Base-by-base conservation (phyloP, 2,113 vertebrate genomes). In the Burhinus oedicnemus region DNA sequence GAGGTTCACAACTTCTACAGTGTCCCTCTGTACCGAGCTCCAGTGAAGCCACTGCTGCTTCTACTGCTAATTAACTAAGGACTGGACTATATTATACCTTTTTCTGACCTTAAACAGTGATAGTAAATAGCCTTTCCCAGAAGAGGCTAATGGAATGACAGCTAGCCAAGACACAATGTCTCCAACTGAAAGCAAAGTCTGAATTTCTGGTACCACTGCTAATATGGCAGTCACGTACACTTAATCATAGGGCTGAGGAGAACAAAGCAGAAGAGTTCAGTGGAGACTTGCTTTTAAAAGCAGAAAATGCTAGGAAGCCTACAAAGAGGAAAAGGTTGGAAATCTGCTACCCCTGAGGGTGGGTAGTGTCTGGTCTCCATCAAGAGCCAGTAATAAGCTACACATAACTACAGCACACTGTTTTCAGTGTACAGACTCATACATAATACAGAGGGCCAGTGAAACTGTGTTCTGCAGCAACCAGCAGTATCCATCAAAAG, bases 401-500 rank as follows among this genome's bases (percentile, higher is more conserved):
- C 15, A 2, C 1, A 4, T 1, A 66, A 19, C 12, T 34, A 14
- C 44, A 40, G 75, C 4, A 4, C 5, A 4, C 54, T 45, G 54
- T 14, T 49, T 26, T 11, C 25, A 6, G 47, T 5, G 3, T 19
- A 16, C n/a, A 18, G 22, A 8, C 51, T 10, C 4, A 20, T 3
- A 12, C 3, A 12, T n/a, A 69, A 13, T 7, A 38, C 65, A 15
- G 25, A 26, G 40, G 75, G 30, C 11, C 12, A 1, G 8, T 4
- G 29, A n/a, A 40, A 29, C 18, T 23, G 44, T 12, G 18, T 8
- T 77, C 47, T 71, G 42, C 62, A 77, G n/a, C 58, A 15, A 36
- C 12, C 7, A 8, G 25, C 70, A 49, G 15, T 12, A 11, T 2
- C 32, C 15, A 4, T 0, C 19, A 23, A 44, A 42, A 26, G 11